Evolutionary conservation across 1,140 invertebrate genomes (phyloP), one percentile per base, ranked within the genome.

Genomic region (Ephestia elutella): DNA sequence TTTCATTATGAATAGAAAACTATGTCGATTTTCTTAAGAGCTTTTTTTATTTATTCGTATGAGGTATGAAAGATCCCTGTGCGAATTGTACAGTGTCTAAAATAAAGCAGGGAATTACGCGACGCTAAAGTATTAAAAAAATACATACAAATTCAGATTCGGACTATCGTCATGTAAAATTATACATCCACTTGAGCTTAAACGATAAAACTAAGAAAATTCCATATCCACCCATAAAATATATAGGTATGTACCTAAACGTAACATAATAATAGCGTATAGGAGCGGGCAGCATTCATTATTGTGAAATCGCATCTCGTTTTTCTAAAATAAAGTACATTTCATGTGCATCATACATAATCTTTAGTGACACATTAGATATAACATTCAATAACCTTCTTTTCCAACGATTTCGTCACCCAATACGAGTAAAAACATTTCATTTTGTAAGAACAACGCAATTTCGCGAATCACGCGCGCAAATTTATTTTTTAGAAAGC

Each of bases 181-280:
- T 72, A 71, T 72, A 70, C 71, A 75, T 75, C 62, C 66, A 67
- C 74, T 79, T 75, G 75, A 84, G 75, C 78, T 78, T 44, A 75
- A 73, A 80, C 69, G 59, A 74, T 78, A 71, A 62, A 75, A 73
- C 69, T 74, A 77, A 79, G 61, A 62, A 60, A 77, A 78, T 70
- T 81, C 73, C 78, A 73, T 82, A 75, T 74, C 73, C 73, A 81
- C 79, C 81, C 71, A 74, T 82, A 78, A 70, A 71, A 77, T 81
- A 73, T 69, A 68, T 73, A 78, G 65, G 66, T 73, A 78, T 64
- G 66, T 73, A 72, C 60, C 65, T 66, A 73, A 73, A 70, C 65
- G 60, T 73, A 78, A 64, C 53, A 65, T 59, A 61, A 63, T 60
- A 65, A 63, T 68, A 71, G 70, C 60, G 63, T 58, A 67, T 70